Conservation (phyloP, 2,888 invertebrate genomes). For the Lomographa bimaculata region DNA sequence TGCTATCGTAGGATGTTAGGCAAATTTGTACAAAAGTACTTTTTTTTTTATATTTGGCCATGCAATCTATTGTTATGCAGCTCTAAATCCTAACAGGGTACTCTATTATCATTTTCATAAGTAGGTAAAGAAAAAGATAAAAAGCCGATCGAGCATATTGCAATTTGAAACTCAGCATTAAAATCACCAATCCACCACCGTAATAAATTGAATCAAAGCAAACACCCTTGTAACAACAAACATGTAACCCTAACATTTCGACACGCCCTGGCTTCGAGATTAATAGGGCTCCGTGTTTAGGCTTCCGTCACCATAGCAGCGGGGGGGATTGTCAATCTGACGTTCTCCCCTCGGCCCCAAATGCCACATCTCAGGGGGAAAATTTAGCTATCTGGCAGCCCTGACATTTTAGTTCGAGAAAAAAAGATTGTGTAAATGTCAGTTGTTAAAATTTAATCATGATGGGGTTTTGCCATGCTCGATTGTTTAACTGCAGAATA, state of each 20-base stretch:
- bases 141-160: no score
- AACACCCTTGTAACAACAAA: conserved; percentile 23
- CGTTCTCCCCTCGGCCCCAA: conserved; percentile 52
- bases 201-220: conserved; percentile 37
- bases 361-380: conserved; percentile 78
- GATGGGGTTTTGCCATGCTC: no score
- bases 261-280: conserved; percentile 74
- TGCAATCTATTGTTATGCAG: no score
- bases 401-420: conserved; percentile 50
- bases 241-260: conserved; percentile 53
- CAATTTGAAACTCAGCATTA: no score
- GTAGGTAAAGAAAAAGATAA: no score
- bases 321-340: conserved; percentile 66
- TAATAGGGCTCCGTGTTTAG: conserved; percentile 77
- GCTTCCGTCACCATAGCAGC: conserved; percentile 67
- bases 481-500: no score
- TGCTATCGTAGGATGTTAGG: no score
- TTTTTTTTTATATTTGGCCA: no score
- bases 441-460: conserved; percentile 44
- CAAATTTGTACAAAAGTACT: no score
- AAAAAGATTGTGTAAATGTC: conserved; percentile 45
- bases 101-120: no score
- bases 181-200: conserved; percentile 17
- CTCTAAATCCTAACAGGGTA: no score
- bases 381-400: conserved; percentile 64